Evolutionary conservation across 2,797 vertebrate genomes (phyloP).

Genomic region (Coendou prehensilis): DNA sequence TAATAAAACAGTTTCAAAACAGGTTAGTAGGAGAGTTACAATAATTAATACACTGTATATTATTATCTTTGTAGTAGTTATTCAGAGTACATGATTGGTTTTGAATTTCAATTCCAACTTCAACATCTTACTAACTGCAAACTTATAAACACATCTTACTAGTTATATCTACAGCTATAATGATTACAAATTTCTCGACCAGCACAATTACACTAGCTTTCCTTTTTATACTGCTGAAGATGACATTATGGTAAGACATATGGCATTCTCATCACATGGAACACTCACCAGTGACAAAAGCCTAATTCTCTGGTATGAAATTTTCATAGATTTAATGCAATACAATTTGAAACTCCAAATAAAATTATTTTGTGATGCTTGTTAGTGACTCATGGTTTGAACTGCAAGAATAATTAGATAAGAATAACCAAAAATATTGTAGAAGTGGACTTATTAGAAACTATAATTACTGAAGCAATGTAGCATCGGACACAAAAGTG

Average conservation of each 20-base stretch:
- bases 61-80: too few species aligned
- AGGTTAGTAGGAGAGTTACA: too few species aligned
- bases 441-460: background rate
- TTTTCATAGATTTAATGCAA: background rate
- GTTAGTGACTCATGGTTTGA: background rate
- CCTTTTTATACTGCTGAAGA: background rate
- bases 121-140: background rate
- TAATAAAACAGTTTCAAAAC: too few species aligned
- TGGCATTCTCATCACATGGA: background rate
- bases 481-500: background rate
- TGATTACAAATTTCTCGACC: background rate
- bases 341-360: conserved; percentile 30
- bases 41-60: too few species aligned
- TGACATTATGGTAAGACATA: background rate
- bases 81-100: background rate
- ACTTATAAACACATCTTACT: background rate
- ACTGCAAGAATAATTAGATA: background rate
- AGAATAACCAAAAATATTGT: background rate
- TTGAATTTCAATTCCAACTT: background rate
- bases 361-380: background rate
- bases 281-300: background rate
- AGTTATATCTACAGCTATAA: background rate
- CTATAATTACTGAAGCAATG: background rate
- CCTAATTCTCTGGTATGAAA: background rate
- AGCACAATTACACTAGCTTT: background rate